These are phyloP conservation scores for Toxotes chatareus DNA, from an alignment of 2,113 vertebrate species.

Conservation along the genomic window DNA sequence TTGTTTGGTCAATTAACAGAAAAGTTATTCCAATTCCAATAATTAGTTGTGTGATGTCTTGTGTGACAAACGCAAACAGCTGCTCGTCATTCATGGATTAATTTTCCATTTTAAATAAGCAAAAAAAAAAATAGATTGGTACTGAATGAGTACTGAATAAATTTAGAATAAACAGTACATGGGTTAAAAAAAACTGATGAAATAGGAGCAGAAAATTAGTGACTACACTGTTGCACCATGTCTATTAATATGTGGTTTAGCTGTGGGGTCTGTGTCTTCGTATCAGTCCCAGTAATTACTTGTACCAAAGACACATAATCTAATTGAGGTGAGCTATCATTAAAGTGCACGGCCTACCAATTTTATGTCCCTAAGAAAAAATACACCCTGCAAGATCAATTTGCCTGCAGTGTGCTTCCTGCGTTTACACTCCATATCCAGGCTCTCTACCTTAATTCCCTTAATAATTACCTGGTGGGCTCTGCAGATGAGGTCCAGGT, in stretches of 20 bases:
- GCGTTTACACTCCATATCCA: neutral
- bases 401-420: neutral
- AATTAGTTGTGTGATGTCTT: neutral
- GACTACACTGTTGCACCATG: neutral
- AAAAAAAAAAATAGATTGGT: neutral
- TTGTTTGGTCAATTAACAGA: neutral
- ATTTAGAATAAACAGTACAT: neutral
- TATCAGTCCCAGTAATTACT: conserved; percentile 17
- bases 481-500: conserved; percentile 99
- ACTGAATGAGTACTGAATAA: neutral
- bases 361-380: neutral
- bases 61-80: neutral
- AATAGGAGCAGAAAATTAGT: conserved; percentile 10
- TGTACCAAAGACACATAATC: conserved; percentile 7
- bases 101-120: neutral
- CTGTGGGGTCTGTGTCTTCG: conserved; percentile 1
- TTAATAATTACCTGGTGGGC: conserved; percentile 92
- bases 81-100: neutral
- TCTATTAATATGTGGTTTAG: conserved; percentile 24
- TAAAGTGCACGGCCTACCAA: conserved; percentile 2
- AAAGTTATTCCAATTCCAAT: neutral
- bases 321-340: neutral
- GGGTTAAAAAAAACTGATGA: neutral
- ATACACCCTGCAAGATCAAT: neutral
- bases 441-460: neutral